Conservation (phyloP, 2,888 invertebrate genomes). For the Lingula anatina region DNA sequence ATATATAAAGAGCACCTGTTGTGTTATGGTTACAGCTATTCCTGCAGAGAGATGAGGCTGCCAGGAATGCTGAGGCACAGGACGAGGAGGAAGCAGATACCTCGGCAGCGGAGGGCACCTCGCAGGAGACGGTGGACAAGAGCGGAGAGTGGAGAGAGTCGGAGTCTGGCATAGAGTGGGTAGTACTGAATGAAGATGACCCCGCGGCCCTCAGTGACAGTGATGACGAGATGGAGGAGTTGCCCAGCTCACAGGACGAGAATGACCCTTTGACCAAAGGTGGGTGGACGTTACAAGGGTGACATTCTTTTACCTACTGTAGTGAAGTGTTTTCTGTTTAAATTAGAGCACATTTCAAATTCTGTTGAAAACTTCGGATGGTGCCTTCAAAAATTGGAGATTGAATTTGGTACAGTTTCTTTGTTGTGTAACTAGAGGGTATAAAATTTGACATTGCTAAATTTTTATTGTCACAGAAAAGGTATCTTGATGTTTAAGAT, state of each 20-base stretch:
- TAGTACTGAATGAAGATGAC: constrained; percentile 14
- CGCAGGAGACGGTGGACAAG: constrained; percentile 21
- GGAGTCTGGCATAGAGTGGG: constrained; percentile 47
- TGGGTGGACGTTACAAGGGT: too few species aligned
- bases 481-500: neutral
- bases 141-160: constrained; percentile 47
- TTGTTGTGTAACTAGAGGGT: too few species aligned
- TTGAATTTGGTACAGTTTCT: too few species aligned
- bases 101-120: constrained; percentile 12
- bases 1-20: neutral
- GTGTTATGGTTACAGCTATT: constrained; percentile 26
- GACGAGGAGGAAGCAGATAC: constrained; percentile 17
- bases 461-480: neutral
- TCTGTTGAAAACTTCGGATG: too few species aligned
- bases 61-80: constrained; percentile 32
- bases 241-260: too few species aligned
- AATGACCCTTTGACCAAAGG: too few species aligned
- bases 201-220: too few species aligned
- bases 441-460: neutral
- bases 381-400: neutral
- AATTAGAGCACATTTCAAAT: too few species aligned
- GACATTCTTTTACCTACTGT: too few species aligned
- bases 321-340: too few species aligned
- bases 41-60: constrained; percentile 29
- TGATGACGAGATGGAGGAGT: too few species aligned